Base-by-base conservation (phyloP, 2,797 vertebrate species). In the Coilia nasus region DNA sequence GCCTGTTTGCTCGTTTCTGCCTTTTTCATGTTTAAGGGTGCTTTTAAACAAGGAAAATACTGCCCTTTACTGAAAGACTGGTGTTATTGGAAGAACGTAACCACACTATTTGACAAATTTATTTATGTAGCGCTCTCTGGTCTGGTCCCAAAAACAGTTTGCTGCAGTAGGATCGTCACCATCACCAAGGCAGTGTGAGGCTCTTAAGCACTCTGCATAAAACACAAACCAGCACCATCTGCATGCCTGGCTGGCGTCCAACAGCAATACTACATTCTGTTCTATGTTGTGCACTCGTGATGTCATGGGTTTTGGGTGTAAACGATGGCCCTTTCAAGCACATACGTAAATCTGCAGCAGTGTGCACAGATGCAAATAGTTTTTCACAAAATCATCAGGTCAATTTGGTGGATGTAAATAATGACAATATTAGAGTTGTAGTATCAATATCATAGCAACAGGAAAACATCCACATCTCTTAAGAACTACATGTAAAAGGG, bases 151-250 rank as follows among this genome's bases (percentile, higher is more conserved):
- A 25, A 25, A 23, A 41, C 57, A 59, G 7, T 23, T 23, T 23
- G n/a, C 25, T 71, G 64, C 28, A 14, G 64, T 15, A 54, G 12
- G 64, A 71, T 90, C 85, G 90, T 92, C 90, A 91, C 90, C 90
- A 92, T 89, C 93, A 91, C 93, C 78, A 71, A 92, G 92, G 94
- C 93, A 87, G 90, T 84, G 31, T 85, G 90, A 91, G 90, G 87
- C 91, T 93, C 91, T 89, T 89, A 93, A 92, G 89, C 90, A 86
- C 88, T 93, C 90, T 92, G 88, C 90, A 90, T 90, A 93, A 28
- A 94, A 94, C 92, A 94, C 91, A 93, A 94, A 93, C 92, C 92
- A 94, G 92, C 88, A 90, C 92, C 94, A 94, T 94, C 92, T 94
- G 93, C 91, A 93, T 60, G 90, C 88, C 92, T 94, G 94, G 94